These are phyloP conservation scores for Forbesichthys papilliferus DNA, from an alignment of 2,113 vertebrate genomes.

Conservation along the genomic window DNA sequence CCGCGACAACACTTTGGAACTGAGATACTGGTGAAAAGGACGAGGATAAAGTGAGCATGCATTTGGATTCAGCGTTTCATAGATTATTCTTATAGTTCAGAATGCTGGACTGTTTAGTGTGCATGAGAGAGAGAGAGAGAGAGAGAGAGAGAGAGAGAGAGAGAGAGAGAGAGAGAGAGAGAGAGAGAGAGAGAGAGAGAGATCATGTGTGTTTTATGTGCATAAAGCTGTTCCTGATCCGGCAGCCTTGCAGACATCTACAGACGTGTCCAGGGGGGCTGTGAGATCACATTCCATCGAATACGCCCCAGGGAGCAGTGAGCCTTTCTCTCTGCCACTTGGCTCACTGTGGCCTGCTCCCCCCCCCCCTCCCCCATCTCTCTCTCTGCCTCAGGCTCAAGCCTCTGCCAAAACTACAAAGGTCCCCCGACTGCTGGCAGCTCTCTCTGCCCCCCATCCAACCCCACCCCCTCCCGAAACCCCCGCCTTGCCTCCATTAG, in stretches of 20 bases:
- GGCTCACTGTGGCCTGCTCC: constrained; percentile 70
- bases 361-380: constrained; percentile 24
- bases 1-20: constrained; percentile 56
- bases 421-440: constrained; percentile 76
- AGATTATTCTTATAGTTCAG: constrained; percentile 57
- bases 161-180: background rate
- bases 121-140: background rate
- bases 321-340: constrained; percentile 75
- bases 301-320: constrained; percentile 74
- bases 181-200: background rate
- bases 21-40: constrained; percentile 6
- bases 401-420: constrained; percentile 81
- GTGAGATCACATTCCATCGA: constrained; percentile 81
- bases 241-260: constrained; percentile 75
- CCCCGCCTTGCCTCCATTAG: constrained; percentile 77
- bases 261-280: constrained; percentile 72
- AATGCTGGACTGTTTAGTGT: background rate
- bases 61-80: background rate
- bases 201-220: constrained; percentile 19
- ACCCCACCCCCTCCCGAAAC: constrained; percentile 54
- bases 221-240: constrained; percentile 54
- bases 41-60: background rate
- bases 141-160: background rate
- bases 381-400: constrained; percentile 57
- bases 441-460: constrained; percentile 61